A percentile compares a stretch with the other conserved stretches of the same genome.
Conservation (phyloP, 1,140 invertebrate species). For the Drosophila serrata region DNA sequence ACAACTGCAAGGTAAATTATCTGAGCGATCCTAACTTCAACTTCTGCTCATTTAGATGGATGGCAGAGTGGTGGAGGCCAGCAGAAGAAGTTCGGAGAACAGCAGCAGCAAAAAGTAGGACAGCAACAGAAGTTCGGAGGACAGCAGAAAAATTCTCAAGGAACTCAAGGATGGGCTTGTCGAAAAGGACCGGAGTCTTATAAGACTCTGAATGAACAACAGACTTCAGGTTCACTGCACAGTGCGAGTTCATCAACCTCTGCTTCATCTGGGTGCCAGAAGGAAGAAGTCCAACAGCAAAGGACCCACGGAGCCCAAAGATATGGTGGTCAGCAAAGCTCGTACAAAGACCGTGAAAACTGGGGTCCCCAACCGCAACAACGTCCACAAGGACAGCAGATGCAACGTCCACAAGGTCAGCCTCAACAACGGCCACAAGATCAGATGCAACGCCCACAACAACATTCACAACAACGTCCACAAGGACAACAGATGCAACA, state of each 20-base stretch:
- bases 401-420: too few relatives aligned
- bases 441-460: too few relatives aligned
- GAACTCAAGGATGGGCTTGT: not conserved
- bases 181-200: not conserved
- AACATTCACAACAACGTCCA: not conserved
- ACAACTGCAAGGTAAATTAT: too few relatives aligned
- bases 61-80: not conserved
- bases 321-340: constrained; percentile 1
- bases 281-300: not conserved
- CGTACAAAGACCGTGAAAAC: not conserved
- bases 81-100: not conserved
- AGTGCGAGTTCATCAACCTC: not conserved
- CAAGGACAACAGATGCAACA: not conserved
- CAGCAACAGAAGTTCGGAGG: not conserved
- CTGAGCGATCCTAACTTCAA: not conserved
- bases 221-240: not conserved
- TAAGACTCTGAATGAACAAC: not conserved
- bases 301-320: not conserved
- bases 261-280: not conserved
- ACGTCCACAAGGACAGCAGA: too few relatives aligned
- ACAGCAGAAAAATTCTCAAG: not conserved
- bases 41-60: not conserved
- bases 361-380: not conserved
- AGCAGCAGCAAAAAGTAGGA: not conserved
- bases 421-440: too few relatives aligned